These are phyloP conservation scores for Salvator merianae DNA, from an alignment of 2,113 vertebrate species.

Conservation along the genomic window DNA sequence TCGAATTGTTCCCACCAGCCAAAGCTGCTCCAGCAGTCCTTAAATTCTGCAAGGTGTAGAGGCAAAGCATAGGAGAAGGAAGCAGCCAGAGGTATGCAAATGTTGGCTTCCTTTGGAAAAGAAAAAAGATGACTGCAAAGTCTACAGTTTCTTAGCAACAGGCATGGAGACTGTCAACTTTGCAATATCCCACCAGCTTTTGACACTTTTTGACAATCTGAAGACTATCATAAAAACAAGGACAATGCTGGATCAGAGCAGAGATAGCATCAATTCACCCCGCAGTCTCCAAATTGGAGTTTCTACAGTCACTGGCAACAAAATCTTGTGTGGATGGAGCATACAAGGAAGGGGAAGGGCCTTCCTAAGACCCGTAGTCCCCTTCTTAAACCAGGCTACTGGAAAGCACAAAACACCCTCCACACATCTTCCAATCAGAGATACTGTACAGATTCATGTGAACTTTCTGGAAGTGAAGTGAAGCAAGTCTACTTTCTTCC, in stretches of 20 bases:
- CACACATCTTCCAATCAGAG: too few species aligned
- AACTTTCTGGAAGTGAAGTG: too few species aligned
- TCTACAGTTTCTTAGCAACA: slow-evolving; percentile 37
- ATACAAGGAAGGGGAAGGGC: too few species aligned
- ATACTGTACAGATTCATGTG: too few species aligned
- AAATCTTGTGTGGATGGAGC: too few species aligned
- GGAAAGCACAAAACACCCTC: too few species aligned
- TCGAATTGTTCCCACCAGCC: rapidly evolving
- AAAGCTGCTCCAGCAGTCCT: background rate
- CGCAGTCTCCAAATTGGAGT: background rate
- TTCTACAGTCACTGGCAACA: too few species aligned
- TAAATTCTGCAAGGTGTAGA: background rate
- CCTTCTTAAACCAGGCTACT: background rate
- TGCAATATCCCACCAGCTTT: background rate
- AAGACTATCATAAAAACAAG: background rate
- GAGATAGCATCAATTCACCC: background rate
- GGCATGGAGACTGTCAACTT: rapidly evolving
- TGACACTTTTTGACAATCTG: background rate
- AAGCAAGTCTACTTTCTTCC: too few species aligned
- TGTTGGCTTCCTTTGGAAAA: background rate
- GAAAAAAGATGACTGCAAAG: slow-evolving; percentile 5
- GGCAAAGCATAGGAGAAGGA: too few species aligned
- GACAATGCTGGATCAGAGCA: background rate
- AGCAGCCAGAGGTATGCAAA: background rate
- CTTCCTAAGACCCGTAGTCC: too few species aligned